Evolutionary conservation across 2,113 vertebrate species (phyloP), one percentile per base, ranked within the genome.

Genomic region (Gallinago jamesoni): DNA sequence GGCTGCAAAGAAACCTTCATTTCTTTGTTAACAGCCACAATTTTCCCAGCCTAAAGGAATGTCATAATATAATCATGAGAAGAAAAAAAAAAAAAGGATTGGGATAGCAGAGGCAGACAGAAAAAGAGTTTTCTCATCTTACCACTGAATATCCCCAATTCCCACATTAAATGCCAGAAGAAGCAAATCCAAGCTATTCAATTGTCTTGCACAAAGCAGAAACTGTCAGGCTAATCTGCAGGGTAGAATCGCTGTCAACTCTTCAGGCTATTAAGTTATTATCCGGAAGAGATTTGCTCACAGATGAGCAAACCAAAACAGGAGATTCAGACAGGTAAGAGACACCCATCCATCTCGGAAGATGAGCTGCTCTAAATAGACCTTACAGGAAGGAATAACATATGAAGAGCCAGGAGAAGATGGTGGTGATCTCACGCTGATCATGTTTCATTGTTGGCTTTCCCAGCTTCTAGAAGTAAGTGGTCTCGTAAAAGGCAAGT

Each of bases 221-320:
- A 94, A 64, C 70, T 82, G 77, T 66, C 84, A 91, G 53, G 45
- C 74, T 94, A 31, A 95, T 94, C 76, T 89, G 53, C 66, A 63
- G 66, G 74, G 81, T 41, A 79, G 94, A 89, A 92, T 22, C 37
- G 69, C 91, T 94, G 91, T 94, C 93, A 89, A 3, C 35, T 91
- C 84, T 57, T 81, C 60, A 92, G 68, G 62, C 92, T 95, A 59
- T 93, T 74, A 89, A 87, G 64, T 78, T 84, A 74, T 70, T 87
- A 85, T 66, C 87, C 1, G 0, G 70, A 81, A 77, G 87, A 79
- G 52, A 89, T 89, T 72, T 90, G 43, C 62, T 94, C 89, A 47
- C 78, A 94, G 66, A 82, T 0, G 1, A 84, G 66, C 48, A 57
- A 52, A 84, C 66, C 57, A 78, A 86, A 80, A 12, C 75, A 92